A percentile compares a stretch with the other conserved stretches of the same genome.
phyloP scores from a whole-genome alignment of 2,888 invertebrate species.

The Arctia plantaginis region DNA sequence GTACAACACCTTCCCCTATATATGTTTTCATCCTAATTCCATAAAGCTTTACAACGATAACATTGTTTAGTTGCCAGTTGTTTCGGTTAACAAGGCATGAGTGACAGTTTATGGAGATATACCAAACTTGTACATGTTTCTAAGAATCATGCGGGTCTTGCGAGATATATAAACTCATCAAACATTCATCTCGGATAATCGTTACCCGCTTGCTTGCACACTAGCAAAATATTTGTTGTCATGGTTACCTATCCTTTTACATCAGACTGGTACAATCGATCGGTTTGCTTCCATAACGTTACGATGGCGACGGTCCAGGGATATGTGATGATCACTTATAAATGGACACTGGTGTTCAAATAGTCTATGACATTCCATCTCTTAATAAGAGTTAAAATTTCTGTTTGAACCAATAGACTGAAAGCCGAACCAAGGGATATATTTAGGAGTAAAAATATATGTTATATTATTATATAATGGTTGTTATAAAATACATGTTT shows the following conservation, averaged over 20 bases:
- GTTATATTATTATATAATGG: constrained; percentile 5
- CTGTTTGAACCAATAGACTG: not conserved
- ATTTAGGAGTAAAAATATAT: not conserved
- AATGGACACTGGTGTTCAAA: not conserved
- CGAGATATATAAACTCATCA: not conserved
- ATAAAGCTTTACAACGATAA: not conserved
- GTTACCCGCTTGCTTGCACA: not conserved
- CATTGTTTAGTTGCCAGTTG: constrained; percentile 1
- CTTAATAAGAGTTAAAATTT: not conserved
- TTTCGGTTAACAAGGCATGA: not conserved
- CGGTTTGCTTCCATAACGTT: not conserved
- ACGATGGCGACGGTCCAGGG: not conserved
- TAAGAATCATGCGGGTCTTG: not conserved
- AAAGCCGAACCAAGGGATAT: not conserved
- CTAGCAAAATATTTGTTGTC: not conserved
- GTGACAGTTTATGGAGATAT: not conserved
- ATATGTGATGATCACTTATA: not conserved
- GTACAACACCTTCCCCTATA: too few relatives aligned
- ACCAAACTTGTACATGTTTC: not conserved
- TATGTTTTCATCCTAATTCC: not conserved
- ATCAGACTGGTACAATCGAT: not conserved
- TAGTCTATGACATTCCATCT: not conserved
- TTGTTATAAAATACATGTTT: constrained; percentile 9
- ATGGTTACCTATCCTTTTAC: not conserved
- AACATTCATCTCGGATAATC: constrained; percentile 11